Evolutionary conservation across 2,888 invertebrate species (phyloP).

Genomic region (Nomada ferruginata): DNA sequence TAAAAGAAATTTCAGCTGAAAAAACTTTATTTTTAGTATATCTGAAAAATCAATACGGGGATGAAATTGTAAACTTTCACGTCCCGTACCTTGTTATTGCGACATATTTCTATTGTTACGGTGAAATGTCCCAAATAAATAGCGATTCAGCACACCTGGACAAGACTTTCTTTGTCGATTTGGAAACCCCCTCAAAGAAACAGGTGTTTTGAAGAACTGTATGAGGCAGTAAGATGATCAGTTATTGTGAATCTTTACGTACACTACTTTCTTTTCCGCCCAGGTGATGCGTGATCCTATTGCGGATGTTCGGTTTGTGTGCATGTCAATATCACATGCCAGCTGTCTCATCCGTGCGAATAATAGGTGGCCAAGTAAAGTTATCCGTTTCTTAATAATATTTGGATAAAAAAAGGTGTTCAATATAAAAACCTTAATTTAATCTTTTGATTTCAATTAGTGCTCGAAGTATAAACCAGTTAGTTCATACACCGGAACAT

Average conservation of each 20-base stretch:
- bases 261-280: conserved; percentile 26
- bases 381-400: too few species aligned
- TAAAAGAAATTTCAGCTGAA: not conserved
- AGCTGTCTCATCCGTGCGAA: too few species aligned
- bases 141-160: conserved; percentile 21
- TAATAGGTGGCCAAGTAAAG: too few species aligned
- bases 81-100: too few species aligned
- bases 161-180: not conserved
- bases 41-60: not conserved
- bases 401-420: too few species aligned
- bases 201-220: conserved; percentile 29
- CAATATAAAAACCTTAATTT: too few species aligned
- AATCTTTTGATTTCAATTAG: too few species aligned
- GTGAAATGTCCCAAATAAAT: not conserved
- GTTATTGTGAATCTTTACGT: conserved; percentile 9
- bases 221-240: not conserved
- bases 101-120: not conserved
- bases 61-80: not conserved
- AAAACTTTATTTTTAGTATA: not conserved
- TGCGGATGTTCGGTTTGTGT: not conserved
- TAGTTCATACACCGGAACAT: too few species aligned
- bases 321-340: too few species aligned
- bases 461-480: too few species aligned
- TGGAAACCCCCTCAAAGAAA: not conserved
- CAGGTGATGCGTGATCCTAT: conserved; percentile 23